These are phyloP conservation scores for Phyllostomus hastatus DNA, from an alignment of 2,113 vertebrate genomes.

Conservation along the genomic window DNA sequence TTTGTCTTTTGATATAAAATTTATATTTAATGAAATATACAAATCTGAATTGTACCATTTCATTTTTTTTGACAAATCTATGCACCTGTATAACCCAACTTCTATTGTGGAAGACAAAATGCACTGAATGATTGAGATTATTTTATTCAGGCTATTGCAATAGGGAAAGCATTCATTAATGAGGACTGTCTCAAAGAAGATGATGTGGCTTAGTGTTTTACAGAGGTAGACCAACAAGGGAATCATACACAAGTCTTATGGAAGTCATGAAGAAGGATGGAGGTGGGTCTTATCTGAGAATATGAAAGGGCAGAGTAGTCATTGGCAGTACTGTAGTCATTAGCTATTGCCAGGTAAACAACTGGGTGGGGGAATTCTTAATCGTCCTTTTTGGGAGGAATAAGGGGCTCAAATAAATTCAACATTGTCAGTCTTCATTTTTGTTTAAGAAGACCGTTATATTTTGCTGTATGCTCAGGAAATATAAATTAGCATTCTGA, in stretches of 20 bases:
- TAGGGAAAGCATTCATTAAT: neutral
- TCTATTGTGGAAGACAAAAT: neutral
- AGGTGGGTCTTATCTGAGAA: neutral
- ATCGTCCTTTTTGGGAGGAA: neutral
- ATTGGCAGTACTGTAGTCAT: neutral
- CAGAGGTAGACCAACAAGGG: neutral
- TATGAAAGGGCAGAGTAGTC: neutral
- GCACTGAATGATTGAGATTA: neutral
- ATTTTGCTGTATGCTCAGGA: neutral
- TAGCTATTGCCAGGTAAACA: neutral
- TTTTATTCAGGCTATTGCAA: neutral
- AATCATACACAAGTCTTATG: neutral
- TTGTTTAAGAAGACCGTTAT: neutral
- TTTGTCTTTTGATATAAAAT: neutral
- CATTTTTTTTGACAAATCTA: neutral
- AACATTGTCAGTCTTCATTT: neutral
- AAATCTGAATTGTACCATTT: neutral
- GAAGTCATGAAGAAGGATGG: neutral
- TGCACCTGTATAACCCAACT: neutral
- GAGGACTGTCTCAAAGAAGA: neutral
- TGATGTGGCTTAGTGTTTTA: neutral
- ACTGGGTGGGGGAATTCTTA: neutral
- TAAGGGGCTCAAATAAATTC: neutral
- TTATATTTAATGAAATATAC: neutral
- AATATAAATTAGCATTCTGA: neutral